phyloP scores from a whole-genome alignment of 2,797 vertebrate species.

The Pseudopleuronectes americanus region DNA sequence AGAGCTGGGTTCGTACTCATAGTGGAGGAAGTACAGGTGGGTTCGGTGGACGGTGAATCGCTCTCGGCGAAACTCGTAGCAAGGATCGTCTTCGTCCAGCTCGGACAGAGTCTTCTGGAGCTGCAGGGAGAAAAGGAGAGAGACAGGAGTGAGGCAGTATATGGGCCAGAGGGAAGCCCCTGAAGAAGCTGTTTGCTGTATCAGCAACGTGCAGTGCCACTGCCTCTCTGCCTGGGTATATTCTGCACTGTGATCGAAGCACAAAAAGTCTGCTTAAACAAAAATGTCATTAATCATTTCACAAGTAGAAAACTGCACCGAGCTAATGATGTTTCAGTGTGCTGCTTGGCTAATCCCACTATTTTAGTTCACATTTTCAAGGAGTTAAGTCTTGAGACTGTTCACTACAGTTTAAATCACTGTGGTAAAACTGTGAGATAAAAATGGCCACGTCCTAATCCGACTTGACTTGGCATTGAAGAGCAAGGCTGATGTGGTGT shows the following conservation, averaged over 20 bases:
- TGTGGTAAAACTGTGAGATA: too few relatives aligned
- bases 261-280: neutral
- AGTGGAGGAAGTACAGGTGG: conserved; percentile 96
- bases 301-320: too few relatives aligned
- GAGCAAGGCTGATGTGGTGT: too few relatives aligned
- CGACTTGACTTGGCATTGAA: too few relatives aligned
- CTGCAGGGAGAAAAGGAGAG: conserved; percentile 72
- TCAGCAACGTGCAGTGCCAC: neutral
- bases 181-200: neutral
- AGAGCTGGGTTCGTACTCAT: conserved; percentile 87
- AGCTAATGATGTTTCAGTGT: neutral
- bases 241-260: neutral
- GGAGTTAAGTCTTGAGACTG: neutral
- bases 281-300: neutral
- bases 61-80: conserved; percentile 96
- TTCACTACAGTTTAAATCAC: too few relatives aligned
- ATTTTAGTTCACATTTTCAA: neutral
- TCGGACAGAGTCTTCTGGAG: conserved; percentile 97
- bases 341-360: neutral
- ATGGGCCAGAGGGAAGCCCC: neutral
- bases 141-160: neutral
- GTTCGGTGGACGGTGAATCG: conserved; percentile 97
- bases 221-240: too few relatives aligned
- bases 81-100: conserved; percentile 96
- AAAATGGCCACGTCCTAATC: too few relatives aligned